phyloP scores from a whole-genome alignment of 2,888 invertebrate genomes.

The Megaustenia siamemsis region DNA sequence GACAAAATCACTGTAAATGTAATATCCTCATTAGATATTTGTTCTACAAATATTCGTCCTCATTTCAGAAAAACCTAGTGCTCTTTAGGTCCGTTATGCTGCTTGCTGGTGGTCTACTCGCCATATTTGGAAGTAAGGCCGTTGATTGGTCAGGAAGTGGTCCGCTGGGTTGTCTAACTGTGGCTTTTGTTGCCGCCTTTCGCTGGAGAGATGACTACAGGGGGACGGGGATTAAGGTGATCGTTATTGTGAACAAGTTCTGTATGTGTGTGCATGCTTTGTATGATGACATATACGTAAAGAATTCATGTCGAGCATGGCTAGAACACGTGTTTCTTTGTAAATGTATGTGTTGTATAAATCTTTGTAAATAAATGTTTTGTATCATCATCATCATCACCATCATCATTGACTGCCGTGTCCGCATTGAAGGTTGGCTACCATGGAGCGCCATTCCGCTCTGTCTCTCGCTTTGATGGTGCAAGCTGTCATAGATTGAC shows the following conservation, averaged over 20 bases:
- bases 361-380: too few species aligned
- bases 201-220: constrained; percentile 77
- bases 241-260: not conserved
- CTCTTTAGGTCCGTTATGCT: constrained; percentile 82
- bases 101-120: constrained; percentile 89
- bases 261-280: not conserved
- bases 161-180: constrained; percentile 84
- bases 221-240: constrained; percentile 41
- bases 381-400: too few species aligned
- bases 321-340: too few species aligned
- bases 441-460: too few species aligned
- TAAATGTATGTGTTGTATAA: too few species aligned
- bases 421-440: too few species aligned
- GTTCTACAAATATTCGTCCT: not conserved
- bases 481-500: too few species aligned
- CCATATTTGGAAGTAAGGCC: constrained; percentile 92
- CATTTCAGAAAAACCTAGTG: constrained; percentile 53
- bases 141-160: constrained; percentile 86
- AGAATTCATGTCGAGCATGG: too few species aligned
- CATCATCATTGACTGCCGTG: too few species aligned
- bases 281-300: too few species aligned
- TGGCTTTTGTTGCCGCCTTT: constrained; percentile 80
- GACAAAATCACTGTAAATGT: too few species aligned
- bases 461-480: too few species aligned
- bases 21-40: not conserved